Percentiles rank a stretch among this genome's conserved stretches.
These are phyloP conservation scores for Lasioglossum marginatum DNA, from an alignment of 2,888 invertebrate genomes.

Conservation along the genomic window DNA sequence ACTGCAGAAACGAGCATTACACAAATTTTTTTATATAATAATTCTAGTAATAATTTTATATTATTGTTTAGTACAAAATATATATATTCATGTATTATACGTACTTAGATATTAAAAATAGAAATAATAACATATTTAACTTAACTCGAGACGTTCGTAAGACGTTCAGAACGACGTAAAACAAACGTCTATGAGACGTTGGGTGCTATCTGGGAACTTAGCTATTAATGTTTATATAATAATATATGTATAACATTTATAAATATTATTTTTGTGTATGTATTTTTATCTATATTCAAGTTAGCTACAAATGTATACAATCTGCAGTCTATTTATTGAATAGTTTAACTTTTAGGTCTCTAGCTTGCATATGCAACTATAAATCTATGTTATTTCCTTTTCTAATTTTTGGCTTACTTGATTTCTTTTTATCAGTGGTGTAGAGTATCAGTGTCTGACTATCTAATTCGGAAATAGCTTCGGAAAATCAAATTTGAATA, in stretches of 20 bases:
- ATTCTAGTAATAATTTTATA: not conserved
- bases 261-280: not conserved
- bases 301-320: not conserved
- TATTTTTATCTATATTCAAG: not conserved
- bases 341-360: not conserved
- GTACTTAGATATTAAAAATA: not conserved
- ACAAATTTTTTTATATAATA: not conserved
- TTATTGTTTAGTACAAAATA: not conserved
- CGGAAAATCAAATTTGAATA: slow-evolving; percentile 8
- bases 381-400: not conserved
- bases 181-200: too few species aligned
- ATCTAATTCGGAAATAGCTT: not conserved
- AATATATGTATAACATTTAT: not conserved
- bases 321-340: not conserved
- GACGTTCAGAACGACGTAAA: too few species aligned
- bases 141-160: too few species aligned
- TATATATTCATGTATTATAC: not conserved
- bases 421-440: not conserved
- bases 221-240: not conserved
- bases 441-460: not conserved
- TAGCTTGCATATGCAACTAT: not conserved
- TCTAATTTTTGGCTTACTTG: not conserved
- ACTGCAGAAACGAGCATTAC: not conserved
- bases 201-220: too few species aligned
- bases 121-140: not conserved